These are phyloP conservation scores for Calameuta idolon DNA, from an alignment of 2,888 invertebrate genomes.

Conservation along the genomic window DNA sequence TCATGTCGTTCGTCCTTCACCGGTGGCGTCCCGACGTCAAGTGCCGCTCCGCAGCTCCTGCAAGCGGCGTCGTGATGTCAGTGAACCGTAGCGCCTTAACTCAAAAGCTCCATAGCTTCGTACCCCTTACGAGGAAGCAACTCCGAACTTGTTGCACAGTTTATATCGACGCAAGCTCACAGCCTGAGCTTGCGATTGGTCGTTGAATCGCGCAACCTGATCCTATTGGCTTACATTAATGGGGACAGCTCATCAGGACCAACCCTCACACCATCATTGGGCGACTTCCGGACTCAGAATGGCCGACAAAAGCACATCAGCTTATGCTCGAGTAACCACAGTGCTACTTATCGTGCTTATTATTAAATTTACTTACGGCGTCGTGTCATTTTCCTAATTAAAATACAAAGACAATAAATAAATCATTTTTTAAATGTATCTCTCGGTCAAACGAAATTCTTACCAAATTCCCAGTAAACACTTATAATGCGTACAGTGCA, in stretches of 20 bases:
- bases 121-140: constrained; percentile 19
- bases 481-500: background rate
- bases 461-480: background rate
- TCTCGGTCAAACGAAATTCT: background rate
- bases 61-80: constrained; percentile 52
- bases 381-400: background rate
- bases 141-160: constrained; percentile 52
- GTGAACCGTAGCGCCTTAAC: constrained; percentile 49
- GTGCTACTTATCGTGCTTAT: background rate
- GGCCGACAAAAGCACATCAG: constrained; percentile 37
- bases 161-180: constrained; percentile 34
- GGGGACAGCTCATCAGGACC: constrained; percentile 27
- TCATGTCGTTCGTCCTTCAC: constrained; percentile 61
- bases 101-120: background rate
- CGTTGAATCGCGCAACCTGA: constrained; percentile 28
- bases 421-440: background rate
- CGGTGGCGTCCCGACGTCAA: constrained; percentile 64
- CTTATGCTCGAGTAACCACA: background rate
- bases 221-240: constrained; percentile 19
- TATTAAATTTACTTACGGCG: background rate
- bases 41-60: constrained; percentile 48
- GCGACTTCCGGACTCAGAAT: constrained; percentile 43
- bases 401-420: background rate
- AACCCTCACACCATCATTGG: constrained; percentile 42
- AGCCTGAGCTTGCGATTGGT: constrained; percentile 36